Base-by-base conservation (phyloP, 1,140 invertebrate species). In the Saccostrea glomerata region DNA sequence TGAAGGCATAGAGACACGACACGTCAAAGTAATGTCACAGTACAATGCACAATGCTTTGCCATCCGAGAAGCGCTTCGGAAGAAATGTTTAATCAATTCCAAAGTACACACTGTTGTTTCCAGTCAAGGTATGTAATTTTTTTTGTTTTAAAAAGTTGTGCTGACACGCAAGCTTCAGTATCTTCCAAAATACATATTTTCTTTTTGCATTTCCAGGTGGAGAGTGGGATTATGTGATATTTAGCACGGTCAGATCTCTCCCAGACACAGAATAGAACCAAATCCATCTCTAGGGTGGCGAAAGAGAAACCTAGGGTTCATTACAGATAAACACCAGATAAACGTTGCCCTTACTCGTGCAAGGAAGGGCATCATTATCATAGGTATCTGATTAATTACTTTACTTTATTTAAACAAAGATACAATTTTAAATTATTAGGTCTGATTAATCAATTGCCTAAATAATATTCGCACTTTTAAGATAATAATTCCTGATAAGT, bases 311-410 rank as follows among this genome's bases (percentile, higher is more conserved):
- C 90, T 94, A 13, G 94, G 94, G n/a, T 94, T 94, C 83, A 92
- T 94, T n/a, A 92, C 90, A 58, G 92, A 94, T 83, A 73, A 83
- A n/a, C 90, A 94, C 82, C 93, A 94, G 88, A 91, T 94, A 20
- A 94, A 94, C 82, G 94, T 94, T 20, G 94, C 93, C 7, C 84
- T 94, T 9, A 94, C 94, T 20, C 87, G 94, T 82, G 93, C 94
- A 13, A 89, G 90, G 54, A 92, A 92, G 77, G 94, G 94, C 15
- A 84, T 94, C 7, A 91, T 94, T 55, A 94, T 94, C 63, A 89
- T 94, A 23, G 93, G 94, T 94, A 88, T 87, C 90, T 77, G 5
- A 47, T 47, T 47, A 47, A 47, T 47, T 47, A 47, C 6, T 47
- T 3, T 47, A 47, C 6, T 47, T 3, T 47, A 47, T 47, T 47